These are phyloP conservation scores for Maccullochella peelii DNA, from an alignment of 2,113 vertebrate genomes.

Conservation along the genomic window DNA sequence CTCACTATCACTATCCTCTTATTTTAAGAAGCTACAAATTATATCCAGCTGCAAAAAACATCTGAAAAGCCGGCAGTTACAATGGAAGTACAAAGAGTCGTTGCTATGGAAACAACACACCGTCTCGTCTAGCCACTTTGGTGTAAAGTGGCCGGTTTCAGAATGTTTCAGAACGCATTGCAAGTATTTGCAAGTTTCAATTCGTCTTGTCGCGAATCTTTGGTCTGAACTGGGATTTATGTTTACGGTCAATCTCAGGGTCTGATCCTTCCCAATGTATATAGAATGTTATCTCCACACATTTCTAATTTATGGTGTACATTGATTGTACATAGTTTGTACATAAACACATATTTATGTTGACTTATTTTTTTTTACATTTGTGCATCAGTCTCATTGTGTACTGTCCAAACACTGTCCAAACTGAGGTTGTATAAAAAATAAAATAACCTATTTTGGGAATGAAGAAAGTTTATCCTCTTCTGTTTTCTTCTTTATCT, in stretches of 20 bases:
- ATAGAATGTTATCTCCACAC: constrained; percentile 48
- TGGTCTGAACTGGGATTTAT: too few relatives aligned
- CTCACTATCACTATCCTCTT: too few relatives aligned
- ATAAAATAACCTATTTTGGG: constrained; percentile 30
- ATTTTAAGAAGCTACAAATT: too few relatives aligned
- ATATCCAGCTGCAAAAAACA: too few relatives aligned
- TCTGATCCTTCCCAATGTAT: constrained; percentile 49
- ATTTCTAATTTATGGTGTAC: constrained; percentile 71
- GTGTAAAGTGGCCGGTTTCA: too few relatives aligned
- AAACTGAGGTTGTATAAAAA: constrained; percentile 15
- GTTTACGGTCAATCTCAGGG: constrained; percentile 69
- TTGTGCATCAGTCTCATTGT: constrained; percentile 3
- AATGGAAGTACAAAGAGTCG: too few relatives aligned
- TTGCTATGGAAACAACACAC: too few relatives aligned
- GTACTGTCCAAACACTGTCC: constrained; percentile 35
- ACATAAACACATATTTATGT: constrained; percentile 71
- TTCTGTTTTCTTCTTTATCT: background rate
- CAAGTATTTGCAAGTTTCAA: too few relatives aligned
- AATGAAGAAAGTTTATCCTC: background rate
- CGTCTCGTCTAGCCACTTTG: too few relatives aligned
- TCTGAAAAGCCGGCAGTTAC: too few relatives aligned
- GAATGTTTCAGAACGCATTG: too few relatives aligned
- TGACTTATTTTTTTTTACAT: constrained; percentile 65
- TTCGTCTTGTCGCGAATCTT: too few relatives aligned
- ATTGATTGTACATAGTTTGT: constrained; percentile 53